Conservation (phyloP, 1,140 invertebrate genomes). For the Sinella curviseta region DNA sequence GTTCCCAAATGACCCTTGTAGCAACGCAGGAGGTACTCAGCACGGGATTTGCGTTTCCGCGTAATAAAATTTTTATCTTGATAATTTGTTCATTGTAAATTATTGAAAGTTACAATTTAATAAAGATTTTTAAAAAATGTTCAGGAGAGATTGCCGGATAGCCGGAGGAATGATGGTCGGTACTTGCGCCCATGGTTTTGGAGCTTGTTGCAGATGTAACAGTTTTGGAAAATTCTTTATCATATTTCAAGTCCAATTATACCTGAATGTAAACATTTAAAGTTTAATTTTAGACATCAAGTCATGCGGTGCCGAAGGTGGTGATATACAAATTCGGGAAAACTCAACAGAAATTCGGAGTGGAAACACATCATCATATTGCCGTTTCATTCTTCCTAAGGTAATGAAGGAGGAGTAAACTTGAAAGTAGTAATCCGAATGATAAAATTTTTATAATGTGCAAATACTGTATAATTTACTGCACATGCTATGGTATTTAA, state of each 20-base stretch:
- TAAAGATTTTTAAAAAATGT: not conserved
- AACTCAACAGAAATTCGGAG: not conserved
- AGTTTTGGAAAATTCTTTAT: not conserved
- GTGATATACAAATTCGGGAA: slow-evolving; percentile 4
- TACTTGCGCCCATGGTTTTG: slow-evolving; percentile 31
- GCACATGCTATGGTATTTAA: no score
- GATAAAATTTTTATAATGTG: no score
- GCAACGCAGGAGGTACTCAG: not conserved
- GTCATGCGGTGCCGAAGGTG: not conserved
- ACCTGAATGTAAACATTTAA: no score
- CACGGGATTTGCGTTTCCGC: slow-evolving; percentile 19
- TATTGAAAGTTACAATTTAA: not conserved
- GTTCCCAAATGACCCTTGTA: slow-evolving; percentile 31
- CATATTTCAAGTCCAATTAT: no score
- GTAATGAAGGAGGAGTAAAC: no score
- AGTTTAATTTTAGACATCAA: slow-evolving; percentile 19
- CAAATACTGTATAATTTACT: no score
- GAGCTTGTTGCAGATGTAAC: slow-evolving; percentile 32
- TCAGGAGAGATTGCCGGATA: slow-evolving; percentile 19
- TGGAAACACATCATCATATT: not conserved
- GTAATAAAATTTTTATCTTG: slow-evolving; percentile 11
- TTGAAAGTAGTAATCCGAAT: no score
- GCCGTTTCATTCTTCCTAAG: slow-evolving; percentile 31
- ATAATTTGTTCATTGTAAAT: no score
- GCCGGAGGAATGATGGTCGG: slow-evolving; percentile 13